Base-by-base conservation (phyloP, 1,140 invertebrate species). In the Philopotamus ludificatus region DNA sequence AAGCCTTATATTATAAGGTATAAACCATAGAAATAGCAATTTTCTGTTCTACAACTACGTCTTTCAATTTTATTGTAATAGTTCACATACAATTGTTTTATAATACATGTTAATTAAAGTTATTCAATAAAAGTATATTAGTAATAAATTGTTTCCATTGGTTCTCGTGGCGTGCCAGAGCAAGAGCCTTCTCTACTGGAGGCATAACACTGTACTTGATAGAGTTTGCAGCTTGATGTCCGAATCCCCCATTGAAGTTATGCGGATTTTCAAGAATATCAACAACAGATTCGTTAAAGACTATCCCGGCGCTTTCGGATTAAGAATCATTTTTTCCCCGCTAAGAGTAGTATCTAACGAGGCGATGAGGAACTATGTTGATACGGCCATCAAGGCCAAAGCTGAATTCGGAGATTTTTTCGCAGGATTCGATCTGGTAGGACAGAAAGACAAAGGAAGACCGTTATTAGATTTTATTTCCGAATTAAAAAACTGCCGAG, bases 371-470 rank as follows among this genome's bases (percentile, higher is more conserved):
- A 62, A 74, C 2, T 85, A 84, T 63, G 74, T 90, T 9, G 70
- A 77, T 12, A 73, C 75, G 0, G 75, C 79, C 0, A 75, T 73
- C 18, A 47, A 82, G 49, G 70, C 86, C 0, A 83, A 82, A 64
- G 73, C 41, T 3, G 62, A 73, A n/a, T 70, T 80, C 66, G 74
- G 77, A 0, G 75, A 88, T 18, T 84, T 88, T 58, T 76, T 94
- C 1, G 85, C 83, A 61, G 89, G 89, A 0, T 90, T 90, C 71
- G 90, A 92, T 77, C 76, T 91, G 49, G 88, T 91, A 0, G 89
- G 88, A 0, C 87, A 88, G 70, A 90, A 92, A 76, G 89, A 90
- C 71, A 73, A 75, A 25, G 88, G 87, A 0, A 70, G 73, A 26
- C 84, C 89, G 0, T 74, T 89, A 0, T 76, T 81, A 21, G 77